These are phyloP conservation scores for Dinoponera quadriceps DNA, from an alignment of 1,140 invertebrate species.

Conservation along the genomic window DNA sequence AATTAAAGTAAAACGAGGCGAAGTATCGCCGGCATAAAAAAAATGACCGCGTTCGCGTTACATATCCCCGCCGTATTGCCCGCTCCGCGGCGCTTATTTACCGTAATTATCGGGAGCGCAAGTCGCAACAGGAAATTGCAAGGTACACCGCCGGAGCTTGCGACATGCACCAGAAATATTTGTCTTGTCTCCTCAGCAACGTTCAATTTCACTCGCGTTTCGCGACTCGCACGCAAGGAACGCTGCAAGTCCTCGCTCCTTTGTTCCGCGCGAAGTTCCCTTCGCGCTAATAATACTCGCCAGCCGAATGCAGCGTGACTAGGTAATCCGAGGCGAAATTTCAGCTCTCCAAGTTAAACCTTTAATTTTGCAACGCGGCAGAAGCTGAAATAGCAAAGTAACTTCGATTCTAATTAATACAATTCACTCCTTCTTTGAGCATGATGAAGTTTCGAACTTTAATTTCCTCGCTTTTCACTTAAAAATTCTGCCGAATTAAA, in stretches of 20 bases:
- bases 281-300: background rate
- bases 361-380: too few relatives aligned
- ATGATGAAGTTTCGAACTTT: too few relatives aligned
- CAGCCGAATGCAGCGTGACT: background rate
- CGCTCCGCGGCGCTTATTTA: conserved; percentile 13
- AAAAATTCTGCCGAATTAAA: too few relatives aligned
- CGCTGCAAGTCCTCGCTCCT: background rate
- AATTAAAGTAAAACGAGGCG: conserved; percentile 8
- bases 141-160: too few relatives aligned
- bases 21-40: background rate
- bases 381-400: too few relatives aligned
- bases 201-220: conserved; percentile 8
- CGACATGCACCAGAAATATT: conserved; percentile 43
- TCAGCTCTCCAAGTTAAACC: too few relatives aligned
- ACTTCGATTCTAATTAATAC: too few relatives aligned
- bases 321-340: too few relatives aligned
- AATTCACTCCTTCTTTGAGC: too few relatives aligned
- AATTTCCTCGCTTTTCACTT: too few relatives aligned
- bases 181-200: background rate
- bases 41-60: background rate
- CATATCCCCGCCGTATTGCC: conserved; percentile 1
- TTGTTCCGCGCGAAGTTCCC: background rate
- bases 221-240: background rate
- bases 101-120: conserved; percentile 24
- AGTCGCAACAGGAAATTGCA: conserved; percentile 6